Percentiles rank a stretch among this genome's conserved stretches.
phyloP scores from a whole-genome alignment of 2,797 vertebrate genomes.

The Valencia hispanica region DNA sequence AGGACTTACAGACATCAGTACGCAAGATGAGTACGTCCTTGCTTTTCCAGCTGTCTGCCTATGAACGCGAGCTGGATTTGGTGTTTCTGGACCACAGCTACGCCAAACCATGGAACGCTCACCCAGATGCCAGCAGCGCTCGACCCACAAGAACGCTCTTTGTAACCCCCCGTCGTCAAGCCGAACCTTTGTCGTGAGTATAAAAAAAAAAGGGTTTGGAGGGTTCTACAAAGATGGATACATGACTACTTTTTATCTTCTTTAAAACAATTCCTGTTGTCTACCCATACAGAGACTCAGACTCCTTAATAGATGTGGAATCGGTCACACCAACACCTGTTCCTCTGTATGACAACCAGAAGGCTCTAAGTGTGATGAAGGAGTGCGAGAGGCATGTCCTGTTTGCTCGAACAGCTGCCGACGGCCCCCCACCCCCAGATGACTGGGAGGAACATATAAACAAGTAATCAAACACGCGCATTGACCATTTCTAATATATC shows the following conservation, averaged over 20 bases:
- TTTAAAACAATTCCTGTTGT: neutral
- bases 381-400: slow-evolving; percentile 97
- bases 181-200: slow-evolving; percentile 85
- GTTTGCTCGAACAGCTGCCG: slow-evolving; percentile 93
- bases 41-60: slow-evolving; percentile 92
- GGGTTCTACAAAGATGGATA: neutral
- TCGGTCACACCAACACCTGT: slow-evolving; percentile 84
- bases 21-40: slow-evolving; percentile 94
- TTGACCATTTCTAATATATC: neutral
- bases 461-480: slow-evolving; percentile 81
- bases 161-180: slow-evolving; percentile 88
- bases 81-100: slow-evolving; percentile 97
- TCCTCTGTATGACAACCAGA: slow-evolving; percentile 96
- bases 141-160: slow-evolving; percentile 94
- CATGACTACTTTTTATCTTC: neutral
- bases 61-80: slow-evolving; percentile 93
- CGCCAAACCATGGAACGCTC: slow-evolving; percentile 96
- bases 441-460: slow-evolving; percentile 98
- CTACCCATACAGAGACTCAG: slow-evolving; percentile 85
- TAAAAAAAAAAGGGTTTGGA: neutral
- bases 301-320: slow-evolving; percentile 91
- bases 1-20: slow-evolving; percentile 90
- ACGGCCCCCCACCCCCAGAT: slow-evolving; percentile 92
- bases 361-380: slow-evolving; percentile 96
- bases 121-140: slow-evolving; percentile 94